Evolutionary conservation across 92 coral and sea anemone species (phyloP).

Genomic region (Pocillopora grandis): DNA sequence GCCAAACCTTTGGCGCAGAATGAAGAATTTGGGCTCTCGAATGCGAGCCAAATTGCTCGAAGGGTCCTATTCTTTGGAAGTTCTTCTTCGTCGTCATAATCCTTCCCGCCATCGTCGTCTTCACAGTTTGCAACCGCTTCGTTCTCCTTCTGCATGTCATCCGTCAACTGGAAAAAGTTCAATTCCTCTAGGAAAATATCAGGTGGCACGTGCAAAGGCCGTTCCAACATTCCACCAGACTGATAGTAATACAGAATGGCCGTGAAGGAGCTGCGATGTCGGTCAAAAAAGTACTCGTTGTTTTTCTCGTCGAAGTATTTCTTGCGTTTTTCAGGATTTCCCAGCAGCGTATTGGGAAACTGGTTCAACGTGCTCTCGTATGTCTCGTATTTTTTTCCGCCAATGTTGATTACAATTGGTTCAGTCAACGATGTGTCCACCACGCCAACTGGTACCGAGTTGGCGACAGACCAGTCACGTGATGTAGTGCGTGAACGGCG

Average conservation of each 20-base stretch:
- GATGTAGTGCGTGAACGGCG: conserved; percentile 62
- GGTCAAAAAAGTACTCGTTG: conserved; percentile 91
- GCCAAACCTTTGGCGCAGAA: conserved; percentile 75
- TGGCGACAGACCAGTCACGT: conserved; percentile 53
- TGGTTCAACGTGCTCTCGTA: conserved; percentile 81
- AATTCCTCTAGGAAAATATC: conserved; percentile 84
- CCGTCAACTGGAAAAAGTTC: conserved; percentile 84
- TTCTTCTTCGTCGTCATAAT: conserved; percentile 47
- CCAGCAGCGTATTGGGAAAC: conserved; percentile 92
- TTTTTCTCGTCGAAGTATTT: conserved; percentile 74
- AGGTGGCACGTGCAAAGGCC: conserved; percentile 83
- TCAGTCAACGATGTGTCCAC: conserved; percentile 38
- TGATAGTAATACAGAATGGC: conserved; percentile 95
- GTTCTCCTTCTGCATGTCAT: conserved; percentile 74
- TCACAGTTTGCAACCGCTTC: conserved; percentile 62
- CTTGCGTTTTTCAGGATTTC: conserved; percentile 75
- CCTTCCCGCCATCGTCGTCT: conserved; percentile 33
- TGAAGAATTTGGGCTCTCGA: conserved; percentile 87
- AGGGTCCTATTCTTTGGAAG: conserved; percentile 66
- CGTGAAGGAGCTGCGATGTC: conserved; percentile 93
- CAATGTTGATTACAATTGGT: conserved; percentile 80
- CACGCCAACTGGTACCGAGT: conserved; percentile 24
- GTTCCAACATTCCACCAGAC: conserved; percentile 85
- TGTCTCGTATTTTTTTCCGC: conserved; percentile 90
- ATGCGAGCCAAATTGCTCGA: conserved; percentile 74